Percentiles rank a stretch among this genome's conserved stretches.
These are phyloP conservation scores for Pandion haliaetus DNA, from an alignment of 2,113 vertebrate genomes.

Conservation along the genomic window DNA sequence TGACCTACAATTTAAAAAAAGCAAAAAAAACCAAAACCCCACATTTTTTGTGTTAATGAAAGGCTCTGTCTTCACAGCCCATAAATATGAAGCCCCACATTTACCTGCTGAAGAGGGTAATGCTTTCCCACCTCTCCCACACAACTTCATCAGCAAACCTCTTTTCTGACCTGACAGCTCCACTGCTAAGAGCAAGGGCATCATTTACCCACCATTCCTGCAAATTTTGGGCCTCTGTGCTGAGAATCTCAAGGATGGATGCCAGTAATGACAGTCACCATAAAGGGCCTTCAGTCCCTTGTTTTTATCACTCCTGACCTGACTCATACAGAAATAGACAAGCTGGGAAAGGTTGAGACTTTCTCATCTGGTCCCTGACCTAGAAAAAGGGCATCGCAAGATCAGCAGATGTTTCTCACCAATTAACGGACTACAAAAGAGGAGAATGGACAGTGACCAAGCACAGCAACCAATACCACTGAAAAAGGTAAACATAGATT, in stretches of 20 bases:
- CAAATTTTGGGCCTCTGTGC: not conserved
- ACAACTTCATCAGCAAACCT: not conserved
- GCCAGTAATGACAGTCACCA: not conserved
- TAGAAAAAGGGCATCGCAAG: not conserved
- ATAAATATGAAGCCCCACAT: not conserved
- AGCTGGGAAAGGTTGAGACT: not conserved
- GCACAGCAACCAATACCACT: not conserved
- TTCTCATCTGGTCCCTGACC: not conserved
- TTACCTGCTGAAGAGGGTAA: not conserved
- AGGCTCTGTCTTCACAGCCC: not conserved
- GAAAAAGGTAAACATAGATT: not conserved
- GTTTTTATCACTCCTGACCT: not conserved
- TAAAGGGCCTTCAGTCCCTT: not conserved
- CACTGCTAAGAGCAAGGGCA: not conserved
- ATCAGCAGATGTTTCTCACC: not conserved
- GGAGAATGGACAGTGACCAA: not conserved
- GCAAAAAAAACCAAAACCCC: not conserved
- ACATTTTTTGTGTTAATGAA: not conserved
- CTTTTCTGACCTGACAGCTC: not conserved
- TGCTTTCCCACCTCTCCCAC: not conserved
- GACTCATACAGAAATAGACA: not conserved
- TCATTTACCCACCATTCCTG: not conserved
- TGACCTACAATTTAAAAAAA: not conserved
- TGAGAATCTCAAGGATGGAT: not conserved
- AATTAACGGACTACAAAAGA: not conserved